Conservation (phyloP, 2,888 invertebrate genomes). For the Drosophila peninsularis region DNA sequence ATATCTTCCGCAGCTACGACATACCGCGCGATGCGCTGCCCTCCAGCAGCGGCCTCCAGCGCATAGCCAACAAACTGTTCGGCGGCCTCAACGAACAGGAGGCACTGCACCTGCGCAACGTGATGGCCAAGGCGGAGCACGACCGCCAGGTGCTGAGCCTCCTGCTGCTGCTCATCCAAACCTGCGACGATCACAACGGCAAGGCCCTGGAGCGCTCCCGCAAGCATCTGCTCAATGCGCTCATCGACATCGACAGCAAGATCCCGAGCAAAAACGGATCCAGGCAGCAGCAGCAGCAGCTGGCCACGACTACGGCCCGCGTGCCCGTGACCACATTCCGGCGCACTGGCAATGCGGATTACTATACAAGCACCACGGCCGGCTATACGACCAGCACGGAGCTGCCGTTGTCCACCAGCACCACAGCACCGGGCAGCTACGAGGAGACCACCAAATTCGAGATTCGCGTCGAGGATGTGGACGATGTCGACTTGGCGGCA, state of each 20-base stretch:
- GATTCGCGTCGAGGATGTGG: conserved; percentile 82
- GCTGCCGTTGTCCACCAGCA: conserved; percentile 59
- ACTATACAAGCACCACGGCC: conserved; percentile 68
- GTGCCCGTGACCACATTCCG: conserved; percentile 78
- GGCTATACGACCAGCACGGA: conserved; percentile 73
- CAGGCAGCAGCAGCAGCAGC: conserved; percentile 50
- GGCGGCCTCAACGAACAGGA: conserved; percentile 91
- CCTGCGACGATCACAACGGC: conserved; percentile 90
- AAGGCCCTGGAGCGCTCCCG: conserved; percentile 90
- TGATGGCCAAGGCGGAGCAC: conserved; percentile 92
- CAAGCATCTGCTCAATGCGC: conserved; percentile 88
- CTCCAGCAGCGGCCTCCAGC: conserved; percentile 88
- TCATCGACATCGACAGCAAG: conserved; percentile 87
- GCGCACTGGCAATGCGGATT: conserved; percentile 73
- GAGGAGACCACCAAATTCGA: conserved; percentile 84
- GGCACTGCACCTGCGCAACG: conserved; percentile 90
- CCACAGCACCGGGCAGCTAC: conserved; percentile 59
- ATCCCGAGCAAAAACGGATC: conserved; percentile 54
- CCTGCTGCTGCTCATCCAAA: conserved; percentile 91
- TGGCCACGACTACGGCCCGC: conserved; percentile 58
- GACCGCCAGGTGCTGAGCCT: conserved; percentile 91
- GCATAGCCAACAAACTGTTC: conserved; percentile 91
- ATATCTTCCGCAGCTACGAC: conserved; percentile 85
- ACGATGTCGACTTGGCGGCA: conserved; percentile 61
- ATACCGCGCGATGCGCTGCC: conserved; percentile 86